Evolutionary conservation across 2,797 vertebrate genomes (phyloP), one percentile per base, ranked within the genome.

Genomic region (Tangara arthus): DNA sequence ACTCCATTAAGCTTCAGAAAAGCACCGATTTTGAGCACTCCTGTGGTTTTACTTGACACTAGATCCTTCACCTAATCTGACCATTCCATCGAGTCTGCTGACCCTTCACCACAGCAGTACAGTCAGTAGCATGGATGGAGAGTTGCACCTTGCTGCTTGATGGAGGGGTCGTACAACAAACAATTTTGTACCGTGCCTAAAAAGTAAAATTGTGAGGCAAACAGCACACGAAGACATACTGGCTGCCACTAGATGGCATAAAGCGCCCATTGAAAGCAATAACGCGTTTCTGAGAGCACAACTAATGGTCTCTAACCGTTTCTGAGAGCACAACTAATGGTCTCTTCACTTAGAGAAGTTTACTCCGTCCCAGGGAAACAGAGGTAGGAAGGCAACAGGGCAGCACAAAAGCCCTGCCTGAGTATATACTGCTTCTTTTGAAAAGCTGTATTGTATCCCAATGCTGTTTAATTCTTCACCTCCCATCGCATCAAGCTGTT

Each of bases 211-310:
- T 69, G 18, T 15, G 26, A 78, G 12, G 12, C 24, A 78, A 70
- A 44, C 16, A 12, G 26, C 8, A 37, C 50, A 60, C 4, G 3
- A 39, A 42, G 22, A 52, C 2, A 0, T n/a, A n/a, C 52, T 13
- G 56, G 53, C 34, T 78, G 61, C 92, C 96, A 53, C 93, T 93
- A 96, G 93, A 83, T 95, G 95, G 96, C 96, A 95, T 81, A 63
- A 92, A 42, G 26, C 1, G 6, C 57, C 34, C n/a, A 9, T 1
- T 32, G 22, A 86, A 90, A 86, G 49, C 34, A 88, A 3, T 21
- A 72, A 16, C 2, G 9, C 2, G 0, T 14, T 65, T 59, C 50
- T 44, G 20, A 63, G 15, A n/a, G n/a, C 20, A 47, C 17, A 75
- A 3, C 16, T 28, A 10, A 28, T 6, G 4, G 7, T 49, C 28